Percentiles rank a stretch among this genome's conserved stretches.
These are phyloP conservation scores for Puma concolor DNA, from an alignment of 2,113 vertebrate genomes.

Conservation along the genomic window DNA sequence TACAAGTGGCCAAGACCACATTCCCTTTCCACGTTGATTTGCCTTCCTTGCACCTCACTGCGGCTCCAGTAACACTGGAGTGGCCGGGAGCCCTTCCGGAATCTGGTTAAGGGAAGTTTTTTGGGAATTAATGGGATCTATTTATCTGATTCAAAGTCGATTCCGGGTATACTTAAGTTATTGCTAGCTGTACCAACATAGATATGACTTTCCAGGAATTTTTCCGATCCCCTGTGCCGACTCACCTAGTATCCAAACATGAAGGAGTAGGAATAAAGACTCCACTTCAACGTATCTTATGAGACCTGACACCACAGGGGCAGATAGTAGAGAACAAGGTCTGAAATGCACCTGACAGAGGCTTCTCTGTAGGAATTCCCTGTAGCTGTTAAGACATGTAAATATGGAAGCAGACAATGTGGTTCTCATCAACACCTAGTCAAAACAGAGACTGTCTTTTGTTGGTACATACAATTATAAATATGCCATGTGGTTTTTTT, in stretches of 20 bases:
- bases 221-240: not conserved
- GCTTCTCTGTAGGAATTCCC: not conserved
- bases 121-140: not conserved
- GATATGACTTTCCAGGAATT: not conserved
- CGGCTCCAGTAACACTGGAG: not conserved
- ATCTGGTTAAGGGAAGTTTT: not conserved
- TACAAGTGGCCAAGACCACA: not conserved
- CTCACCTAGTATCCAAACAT: not conserved
- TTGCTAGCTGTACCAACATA: not conserved
- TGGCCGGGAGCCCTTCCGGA: not conserved
- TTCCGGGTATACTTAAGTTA: not conserved
- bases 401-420: not conserved
- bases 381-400: not conserved
- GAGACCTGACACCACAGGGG: not conserved
- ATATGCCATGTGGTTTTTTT: not conserved
- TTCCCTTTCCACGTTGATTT: not conserved
- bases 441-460: constrained; percentile 41
- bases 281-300: not conserved
- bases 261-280: not conserved
- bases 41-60: not conserved
- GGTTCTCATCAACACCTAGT: not conserved
- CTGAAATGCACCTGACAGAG: not conserved
- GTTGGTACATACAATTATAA: not conserved
- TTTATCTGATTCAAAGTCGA: not conserved
- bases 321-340: fast-evolving